Evolutionary conservation across 2,888 invertebrate species (phyloP), one percentile per base, ranked within the genome.

Genomic region (Lissonota sp.): DNA sequence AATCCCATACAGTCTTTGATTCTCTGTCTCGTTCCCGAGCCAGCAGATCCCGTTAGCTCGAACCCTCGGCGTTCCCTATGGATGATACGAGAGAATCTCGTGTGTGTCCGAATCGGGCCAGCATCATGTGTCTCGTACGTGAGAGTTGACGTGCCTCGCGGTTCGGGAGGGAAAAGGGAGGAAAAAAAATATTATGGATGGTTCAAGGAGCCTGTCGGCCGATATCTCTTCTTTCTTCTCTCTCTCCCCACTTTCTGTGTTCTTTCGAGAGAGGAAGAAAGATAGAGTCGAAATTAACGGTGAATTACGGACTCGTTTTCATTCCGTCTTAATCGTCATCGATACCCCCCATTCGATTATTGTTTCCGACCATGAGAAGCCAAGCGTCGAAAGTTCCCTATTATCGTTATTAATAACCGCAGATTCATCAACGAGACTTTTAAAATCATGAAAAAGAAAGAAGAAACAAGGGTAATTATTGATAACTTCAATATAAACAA

Each of bases 41-140:
- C 83, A 80, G 82, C 83, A 80, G 82, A 87, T 91, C 88, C 91
- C 91, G 91, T 91, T 91, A 91, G 83, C 86, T 88, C 89, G 89
- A 90, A 89, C 89, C 89, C 90, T 90, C 89, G 86, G 85, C 85
- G 86, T 53, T 77, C 78, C 83, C 82, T 71, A 26, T 40, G 62
- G 66, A 67, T 80, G 73, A 74, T 69, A 70, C 53, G 77, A 46
- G 73, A 78, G 64, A 70, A 71, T 78, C 55, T 75, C 26, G 3
- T 10, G 49, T 66, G 57, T 42, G 66, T 66, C 57, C 64, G 66
- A 26, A 14, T 49, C 53, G 26, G 55, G 60, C 76, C 53, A 58
- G 55, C 66, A 26, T 26, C 69, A 76, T 78, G 66, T 78, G 70
- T 73, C 58, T 63, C 70, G 77, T 82, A 37, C 67, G 73, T 49